Evolutionary conservation across 1,140 invertebrate genomes (phyloP).

Genomic region (Augochlora pura): DNA sequence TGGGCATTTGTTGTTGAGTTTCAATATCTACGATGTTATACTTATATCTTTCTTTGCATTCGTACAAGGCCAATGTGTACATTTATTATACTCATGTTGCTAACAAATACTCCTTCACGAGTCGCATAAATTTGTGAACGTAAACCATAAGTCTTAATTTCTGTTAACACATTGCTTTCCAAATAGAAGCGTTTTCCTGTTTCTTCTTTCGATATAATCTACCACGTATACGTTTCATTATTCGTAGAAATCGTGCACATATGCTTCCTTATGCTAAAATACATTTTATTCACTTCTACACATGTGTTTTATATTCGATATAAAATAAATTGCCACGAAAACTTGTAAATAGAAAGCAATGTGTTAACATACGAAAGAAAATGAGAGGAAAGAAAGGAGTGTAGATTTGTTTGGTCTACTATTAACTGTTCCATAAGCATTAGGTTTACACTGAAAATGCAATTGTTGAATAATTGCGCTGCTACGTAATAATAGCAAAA

Average conservation of each 20-base stretch:
- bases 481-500: neutral
- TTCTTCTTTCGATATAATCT: neutral
- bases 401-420: neutral
- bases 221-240: neutral
- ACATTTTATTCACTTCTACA: neutral
- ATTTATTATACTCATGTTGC: constrained; percentile 16
- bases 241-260: neutral
- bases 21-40: no score
- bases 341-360: neutral
- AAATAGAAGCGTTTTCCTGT: neutral
- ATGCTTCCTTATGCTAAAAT: neutral
- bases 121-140: neutral
- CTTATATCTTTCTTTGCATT: neutral
- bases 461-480: constrained; percentile 12
- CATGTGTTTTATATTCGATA: neutral
- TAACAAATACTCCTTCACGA: constrained; percentile 21
- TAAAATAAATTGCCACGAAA: neutral
- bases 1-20: no score
- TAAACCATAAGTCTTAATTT: constrained; percentile 3
- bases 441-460: neutral
- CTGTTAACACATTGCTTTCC: constrained; percentile 10
- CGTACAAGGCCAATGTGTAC: constrained; percentile 6
- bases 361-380: neutral
- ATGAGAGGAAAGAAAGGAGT: neutral
- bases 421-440: neutral